phyloP scores from a whole-genome alignment of 2,113 vertebrate species.

The Apaloderma vittatum region DNA sequence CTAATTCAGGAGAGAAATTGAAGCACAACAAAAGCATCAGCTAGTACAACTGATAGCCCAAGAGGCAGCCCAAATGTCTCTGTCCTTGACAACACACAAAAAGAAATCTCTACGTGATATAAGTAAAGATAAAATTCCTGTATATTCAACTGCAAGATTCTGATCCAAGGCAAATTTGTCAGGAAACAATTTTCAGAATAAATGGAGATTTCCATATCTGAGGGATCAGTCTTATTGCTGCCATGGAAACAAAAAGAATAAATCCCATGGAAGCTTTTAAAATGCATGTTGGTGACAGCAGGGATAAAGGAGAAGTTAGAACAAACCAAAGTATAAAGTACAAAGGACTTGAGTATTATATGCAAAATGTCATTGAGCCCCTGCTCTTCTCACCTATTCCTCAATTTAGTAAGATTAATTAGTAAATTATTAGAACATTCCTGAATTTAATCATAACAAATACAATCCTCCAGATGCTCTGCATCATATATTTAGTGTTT shows the following conservation, averaged over 20 bases:
- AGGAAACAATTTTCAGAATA: slow-evolving; percentile 19
- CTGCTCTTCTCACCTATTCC: neutral
- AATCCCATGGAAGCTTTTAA: slow-evolving; percentile 44
- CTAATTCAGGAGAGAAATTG: neutral
- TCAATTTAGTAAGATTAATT: neutral
- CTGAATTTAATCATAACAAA: neutral
- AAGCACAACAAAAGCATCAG: neutral
- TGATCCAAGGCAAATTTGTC: neutral
- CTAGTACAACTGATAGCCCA: neutral
- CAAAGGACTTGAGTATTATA: neutral
- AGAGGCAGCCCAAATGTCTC: neutral
- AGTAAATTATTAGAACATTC: neutral
- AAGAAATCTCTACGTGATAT: neutral
- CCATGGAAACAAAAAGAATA: slow-evolving; percentile 59
- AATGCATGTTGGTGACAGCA: slow-evolving; percentile 40
- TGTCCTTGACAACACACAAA: neutral
- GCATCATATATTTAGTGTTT: neutral
- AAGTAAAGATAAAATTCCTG: neutral
- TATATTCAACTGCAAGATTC: neutral
- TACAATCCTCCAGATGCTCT: neutral
- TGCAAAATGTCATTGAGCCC: neutral
- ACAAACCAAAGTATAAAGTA: neutral
- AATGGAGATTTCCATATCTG: slow-evolving; percentile 54
- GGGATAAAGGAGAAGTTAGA: slow-evolving; percentile 45
- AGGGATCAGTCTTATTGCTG: slow-evolving; percentile 43